A percentile compares a stretch with the other conserved stretches of the same genome.
Evolutionary conservation across 2,113 vertebrate genomes (phyloP).

Genomic region (Herpetotheres cachinnans): DNA sequence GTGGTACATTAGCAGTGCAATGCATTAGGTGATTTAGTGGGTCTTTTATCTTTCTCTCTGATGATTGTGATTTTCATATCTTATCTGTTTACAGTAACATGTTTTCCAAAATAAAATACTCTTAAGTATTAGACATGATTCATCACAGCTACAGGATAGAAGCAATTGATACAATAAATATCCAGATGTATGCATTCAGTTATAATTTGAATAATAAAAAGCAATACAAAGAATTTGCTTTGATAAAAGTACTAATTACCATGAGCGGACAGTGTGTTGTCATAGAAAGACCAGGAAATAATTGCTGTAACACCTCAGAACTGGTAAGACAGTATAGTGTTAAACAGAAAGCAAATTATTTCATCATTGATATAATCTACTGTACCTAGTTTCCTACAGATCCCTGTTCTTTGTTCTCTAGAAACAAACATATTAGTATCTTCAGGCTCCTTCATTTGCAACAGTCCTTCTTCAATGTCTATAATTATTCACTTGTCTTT

Average conservation of each 20-base stretch:
- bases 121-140: background rate
- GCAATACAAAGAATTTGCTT: background rate
- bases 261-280: background rate
- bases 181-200: background rate
- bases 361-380: background rate
- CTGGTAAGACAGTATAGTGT: background rate
- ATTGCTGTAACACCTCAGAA: background rate
- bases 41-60: background rate
- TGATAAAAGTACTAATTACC: background rate
- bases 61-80: background rate
- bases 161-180: background rate
- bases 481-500: background rate
- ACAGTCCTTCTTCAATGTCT: background rate
- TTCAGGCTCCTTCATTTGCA: background rate
- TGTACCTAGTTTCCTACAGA: background rate
- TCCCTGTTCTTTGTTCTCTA: background rate
- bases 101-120: background rate
- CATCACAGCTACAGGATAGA: background rate
- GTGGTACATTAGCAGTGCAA: background rate
- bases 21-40: background rate
- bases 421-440: background rate
- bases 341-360: background rate
- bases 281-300: background rate
- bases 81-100: background rate
- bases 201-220: background rate